phyloP scores from a whole-genome alignment of 2,797 vertebrate species.

The Apodemus agrarius region DNA sequence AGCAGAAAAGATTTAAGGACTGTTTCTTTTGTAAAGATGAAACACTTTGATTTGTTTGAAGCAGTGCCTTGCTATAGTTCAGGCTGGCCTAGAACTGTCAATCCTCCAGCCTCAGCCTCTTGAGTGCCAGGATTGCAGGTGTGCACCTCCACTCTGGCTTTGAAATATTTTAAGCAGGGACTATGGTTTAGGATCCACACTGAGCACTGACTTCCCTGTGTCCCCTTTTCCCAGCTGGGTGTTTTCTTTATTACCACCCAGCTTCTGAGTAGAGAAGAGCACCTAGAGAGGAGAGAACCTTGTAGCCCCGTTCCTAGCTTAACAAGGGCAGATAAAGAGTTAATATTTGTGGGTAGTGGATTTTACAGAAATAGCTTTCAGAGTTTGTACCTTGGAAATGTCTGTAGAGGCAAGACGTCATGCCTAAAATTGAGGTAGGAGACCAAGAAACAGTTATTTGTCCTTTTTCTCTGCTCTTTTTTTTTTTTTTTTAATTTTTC shows the following conservation, averaged over 20 bases:
- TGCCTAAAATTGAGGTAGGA: background rate
- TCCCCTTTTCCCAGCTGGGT: background rate
- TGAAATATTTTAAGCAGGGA: background rate
- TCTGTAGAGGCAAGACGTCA: background rate
- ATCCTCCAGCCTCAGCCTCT: background rate
- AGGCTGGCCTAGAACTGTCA: background rate
- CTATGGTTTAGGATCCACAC: background rate
- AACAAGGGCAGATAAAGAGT: background rate
- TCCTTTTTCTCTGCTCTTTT: background rate
- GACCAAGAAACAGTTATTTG: background rate
- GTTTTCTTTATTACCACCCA: conserved; percentile 10
- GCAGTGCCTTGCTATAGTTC: background rate
- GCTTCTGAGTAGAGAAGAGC: background rate
- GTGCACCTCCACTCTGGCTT: background rate
- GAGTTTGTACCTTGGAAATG: background rate
- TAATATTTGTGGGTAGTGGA: background rate
- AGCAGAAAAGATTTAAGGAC: background rate
- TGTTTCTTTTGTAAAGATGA: background rate
- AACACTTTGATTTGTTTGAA: background rate
- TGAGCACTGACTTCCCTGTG: background rate
- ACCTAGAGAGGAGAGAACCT: background rate
- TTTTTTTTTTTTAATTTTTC: no score
- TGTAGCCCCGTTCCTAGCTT: background rate
- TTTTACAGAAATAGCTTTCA: background rate
- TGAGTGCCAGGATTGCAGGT: background rate